phyloP scores from a whole-genome alignment of 1,140 invertebrate species.

The Drosophila ficusphila region DNA sequence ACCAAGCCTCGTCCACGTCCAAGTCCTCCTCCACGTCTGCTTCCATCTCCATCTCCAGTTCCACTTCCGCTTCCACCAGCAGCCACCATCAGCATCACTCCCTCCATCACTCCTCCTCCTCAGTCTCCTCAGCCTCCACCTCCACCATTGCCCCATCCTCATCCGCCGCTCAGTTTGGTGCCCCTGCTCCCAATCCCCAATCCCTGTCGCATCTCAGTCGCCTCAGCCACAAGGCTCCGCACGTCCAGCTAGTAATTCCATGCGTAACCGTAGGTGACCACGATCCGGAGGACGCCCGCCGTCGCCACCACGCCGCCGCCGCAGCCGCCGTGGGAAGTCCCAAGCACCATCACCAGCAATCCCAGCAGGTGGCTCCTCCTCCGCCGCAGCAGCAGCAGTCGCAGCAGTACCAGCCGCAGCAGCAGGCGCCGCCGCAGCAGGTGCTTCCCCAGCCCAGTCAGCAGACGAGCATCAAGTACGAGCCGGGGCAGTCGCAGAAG shows the following conservation, averaged over 20 bases:
- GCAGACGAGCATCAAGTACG: slow-evolving; percentile 83
- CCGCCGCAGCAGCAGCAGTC: slow-evolving; percentile 70
- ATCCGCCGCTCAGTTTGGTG: slow-evolving; percentile 46
- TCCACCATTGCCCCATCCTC: slow-evolving; percentile 37
- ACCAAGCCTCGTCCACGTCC: slow-evolving; percentile 64
- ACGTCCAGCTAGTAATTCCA: slow-evolving; percentile 90
- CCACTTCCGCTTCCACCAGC: slow-evolving; percentile 83
- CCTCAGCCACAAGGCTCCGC: slow-evolving; percentile 77
- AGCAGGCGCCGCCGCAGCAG: slow-evolving; percentile 83
- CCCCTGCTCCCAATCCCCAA: slow-evolving; percentile 26
- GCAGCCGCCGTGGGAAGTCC: slow-evolving; percentile 81
- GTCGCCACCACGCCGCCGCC: slow-evolving; percentile 82
- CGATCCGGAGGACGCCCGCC: slow-evolving; percentile 89
- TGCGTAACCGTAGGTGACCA: slow-evolving; percentile 93
- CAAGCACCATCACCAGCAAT: slow-evolving; percentile 80
- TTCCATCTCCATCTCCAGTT: slow-evolving; percentile 84
- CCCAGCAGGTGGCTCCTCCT: slow-evolving; percentile 59
- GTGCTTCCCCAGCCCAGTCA: slow-evolving; percentile 51
- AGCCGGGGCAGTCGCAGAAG: slow-evolving; percentile 91
- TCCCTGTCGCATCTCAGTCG: slow-evolving; percentile 68
- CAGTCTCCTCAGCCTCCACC: slow-evolving; percentile 4
- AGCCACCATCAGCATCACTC: slow-evolving; percentile 80
- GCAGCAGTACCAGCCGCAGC: slow-evolving; percentile 84
- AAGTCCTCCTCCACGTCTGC: slow-evolving; percentile 77
- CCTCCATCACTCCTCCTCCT: slow-evolving; percentile 27